Conservation (phyloP, 2,888 invertebrate genomes). For the Xylota sylvarum region DNA sequence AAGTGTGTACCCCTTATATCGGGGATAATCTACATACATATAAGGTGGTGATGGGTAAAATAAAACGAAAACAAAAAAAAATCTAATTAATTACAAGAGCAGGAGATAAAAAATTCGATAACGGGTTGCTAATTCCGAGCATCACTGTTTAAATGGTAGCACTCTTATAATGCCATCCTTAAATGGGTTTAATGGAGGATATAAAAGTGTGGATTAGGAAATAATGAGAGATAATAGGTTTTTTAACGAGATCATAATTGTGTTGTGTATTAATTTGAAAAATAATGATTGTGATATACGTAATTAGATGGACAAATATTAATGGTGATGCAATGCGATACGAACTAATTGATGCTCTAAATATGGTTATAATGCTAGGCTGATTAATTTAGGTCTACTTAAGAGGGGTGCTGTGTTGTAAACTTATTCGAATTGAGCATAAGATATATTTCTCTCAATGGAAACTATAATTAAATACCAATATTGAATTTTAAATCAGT, state of each 20-base stretch:
- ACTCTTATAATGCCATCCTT: background rate
- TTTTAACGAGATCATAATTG: background rate
- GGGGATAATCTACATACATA: background rate
- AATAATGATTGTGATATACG: background rate
- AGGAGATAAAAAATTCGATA: background rate
- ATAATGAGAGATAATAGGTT: background rate
- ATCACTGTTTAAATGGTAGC: constrained; percentile 41
- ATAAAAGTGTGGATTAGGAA: constrained; percentile 4
- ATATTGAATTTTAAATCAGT: no score
- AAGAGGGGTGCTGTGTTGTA: constrained; percentile 1
- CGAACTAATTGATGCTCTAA: constrained; percentile 12
- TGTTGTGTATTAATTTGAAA: background rate
- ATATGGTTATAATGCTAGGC: background rate
- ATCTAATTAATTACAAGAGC: constrained; percentile 10
- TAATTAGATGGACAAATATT: background rate
- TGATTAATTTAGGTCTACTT: background rate
- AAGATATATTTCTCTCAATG: no score
- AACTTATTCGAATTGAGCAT: background rate
- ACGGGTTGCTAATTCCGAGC: constrained; percentile 22
- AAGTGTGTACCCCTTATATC: background rate
- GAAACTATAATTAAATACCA: no score
- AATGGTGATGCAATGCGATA: constrained; percentile 11
- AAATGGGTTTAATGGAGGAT: constrained; percentile 17
- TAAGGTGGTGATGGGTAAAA: background rate
- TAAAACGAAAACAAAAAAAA: background rate